These are phyloP conservation scores for Lamellibrachia luymesi DNA, from an alignment of 1,140 invertebrate species.

Conservation along the genomic window DNA sequence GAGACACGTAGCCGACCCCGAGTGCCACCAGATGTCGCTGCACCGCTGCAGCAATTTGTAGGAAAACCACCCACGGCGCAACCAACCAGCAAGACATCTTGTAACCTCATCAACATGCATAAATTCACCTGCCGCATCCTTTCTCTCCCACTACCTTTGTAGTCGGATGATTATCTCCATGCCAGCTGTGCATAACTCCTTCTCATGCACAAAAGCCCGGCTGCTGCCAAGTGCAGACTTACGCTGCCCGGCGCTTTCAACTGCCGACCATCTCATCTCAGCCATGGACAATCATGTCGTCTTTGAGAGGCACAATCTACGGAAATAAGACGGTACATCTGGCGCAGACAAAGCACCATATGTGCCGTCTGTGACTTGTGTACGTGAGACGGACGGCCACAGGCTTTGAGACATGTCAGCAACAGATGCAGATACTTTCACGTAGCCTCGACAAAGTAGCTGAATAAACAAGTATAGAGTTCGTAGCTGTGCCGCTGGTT, in stretches of 20 bases:
- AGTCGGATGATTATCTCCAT: background rate
- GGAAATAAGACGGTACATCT: background rate
- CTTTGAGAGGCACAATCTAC: background rate
- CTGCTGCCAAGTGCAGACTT: slow-evolving; percentile 3
- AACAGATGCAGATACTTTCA: background rate
- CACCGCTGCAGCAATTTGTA: background rate
- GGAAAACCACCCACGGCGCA: background rate
- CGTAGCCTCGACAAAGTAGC: background rate
- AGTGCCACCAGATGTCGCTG: background rate
- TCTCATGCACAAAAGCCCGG: background rate
- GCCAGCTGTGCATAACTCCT: background rate
- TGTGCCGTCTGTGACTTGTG: background rate
- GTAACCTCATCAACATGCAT: background rate
- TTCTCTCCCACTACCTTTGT: background rate
- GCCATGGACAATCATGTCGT: background rate
- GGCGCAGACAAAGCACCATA: background rate
- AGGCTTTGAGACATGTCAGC: background rate
- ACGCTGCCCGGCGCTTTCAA: background rate
- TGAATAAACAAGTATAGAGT: background rate
- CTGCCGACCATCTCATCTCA: background rate
- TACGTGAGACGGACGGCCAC: background rate
- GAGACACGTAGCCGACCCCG: background rate
- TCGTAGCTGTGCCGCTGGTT: background rate
- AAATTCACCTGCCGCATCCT: background rate
- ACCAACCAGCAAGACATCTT: background rate